phyloP scores from a whole-genome alignment of 2,113 vertebrate genomes.

The Brachyhypopomus gauderio region DNA sequence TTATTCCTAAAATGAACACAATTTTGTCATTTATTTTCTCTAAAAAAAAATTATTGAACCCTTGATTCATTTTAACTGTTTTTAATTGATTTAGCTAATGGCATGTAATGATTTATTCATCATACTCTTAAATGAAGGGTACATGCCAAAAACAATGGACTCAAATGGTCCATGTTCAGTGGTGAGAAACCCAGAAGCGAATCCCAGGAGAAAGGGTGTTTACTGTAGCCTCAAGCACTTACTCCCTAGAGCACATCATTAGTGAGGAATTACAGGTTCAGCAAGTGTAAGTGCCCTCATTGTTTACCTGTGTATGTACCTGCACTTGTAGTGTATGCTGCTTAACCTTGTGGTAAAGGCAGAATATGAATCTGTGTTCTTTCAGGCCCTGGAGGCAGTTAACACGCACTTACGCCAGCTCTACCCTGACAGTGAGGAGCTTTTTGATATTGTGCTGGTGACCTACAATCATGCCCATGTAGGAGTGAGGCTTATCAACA shows the following conservation, averaged over 20 bases:
- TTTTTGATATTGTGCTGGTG: slow-evolving; percentile 95
- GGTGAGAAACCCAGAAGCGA: not conserved
- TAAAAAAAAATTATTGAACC: not conserved
- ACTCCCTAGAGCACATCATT: too few species aligned
- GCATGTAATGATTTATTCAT: not conserved
- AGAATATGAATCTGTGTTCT: not conserved
- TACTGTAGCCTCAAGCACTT: too few species aligned
- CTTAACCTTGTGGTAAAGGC: not conserved
- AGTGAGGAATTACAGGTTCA: too few species aligned
- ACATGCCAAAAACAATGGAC: too few species aligned
- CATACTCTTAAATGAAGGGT: too few species aligned
- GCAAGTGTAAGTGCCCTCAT: too few species aligned
- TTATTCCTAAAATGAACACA: not conserved
- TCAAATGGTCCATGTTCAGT: not conserved
- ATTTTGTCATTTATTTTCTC: not conserved
- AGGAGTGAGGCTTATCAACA: slow-evolving; percentile 95
- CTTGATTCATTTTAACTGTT: too few species aligned
- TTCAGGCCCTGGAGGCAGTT: slow-evolving; percentile 90
- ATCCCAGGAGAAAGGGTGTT: too few species aligned
- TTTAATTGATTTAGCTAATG: too few species aligned
- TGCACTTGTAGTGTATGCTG: not conserved
- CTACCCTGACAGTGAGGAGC: slow-evolving; percentile 90
- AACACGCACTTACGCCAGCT: slow-evolving; percentile 83
- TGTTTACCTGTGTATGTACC: not conserved
- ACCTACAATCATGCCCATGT: slow-evolving; percentile 98